Conservation (phyloP, 2,113 vertebrate genomes). For the Etheostoma spectabile region DNA sequence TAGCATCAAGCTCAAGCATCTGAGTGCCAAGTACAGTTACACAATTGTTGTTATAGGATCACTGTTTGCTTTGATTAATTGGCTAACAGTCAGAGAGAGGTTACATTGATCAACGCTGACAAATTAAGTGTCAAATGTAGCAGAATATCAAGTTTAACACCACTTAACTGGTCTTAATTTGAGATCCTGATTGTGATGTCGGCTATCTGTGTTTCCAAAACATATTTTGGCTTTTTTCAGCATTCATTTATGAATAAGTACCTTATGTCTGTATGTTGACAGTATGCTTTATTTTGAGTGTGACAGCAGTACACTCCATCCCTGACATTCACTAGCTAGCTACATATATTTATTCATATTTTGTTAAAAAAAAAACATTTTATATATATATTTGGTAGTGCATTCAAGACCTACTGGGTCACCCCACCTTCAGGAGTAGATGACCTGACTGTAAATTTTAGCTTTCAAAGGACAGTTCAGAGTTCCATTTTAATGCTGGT, state of each 20-base stretch:
- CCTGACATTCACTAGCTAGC: background rate
- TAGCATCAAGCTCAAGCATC: background rate
- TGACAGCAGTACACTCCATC: background rate
- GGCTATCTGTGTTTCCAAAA: too few relatives aligned
- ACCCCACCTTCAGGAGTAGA: background rate
- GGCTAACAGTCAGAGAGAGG: background rate
- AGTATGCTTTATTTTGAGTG: too few relatives aligned
- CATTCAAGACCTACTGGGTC: background rate
- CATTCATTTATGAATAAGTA: too few relatives aligned
- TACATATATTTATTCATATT: background rate
- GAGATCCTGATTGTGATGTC: too few relatives aligned
- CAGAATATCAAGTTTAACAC: too few relatives aligned
- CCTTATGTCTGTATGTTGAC: too few relatives aligned
- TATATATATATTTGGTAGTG: too few relatives aligned
- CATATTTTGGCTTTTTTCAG: too few relatives aligned
- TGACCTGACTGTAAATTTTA: background rate
- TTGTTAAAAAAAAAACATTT: background rate
- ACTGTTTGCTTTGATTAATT: background rate
- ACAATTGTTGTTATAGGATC: background rate
- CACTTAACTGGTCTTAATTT: too few relatives aligned
- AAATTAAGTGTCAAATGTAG: background rate
- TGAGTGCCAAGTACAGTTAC: background rate
- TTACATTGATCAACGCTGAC: too few relatives aligned
- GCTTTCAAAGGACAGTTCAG: constrained; percentile 2
- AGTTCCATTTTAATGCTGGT: constrained; percentile 36